phyloP scores from a whole-genome alignment of 2,888 invertebrate species.

The Globia sparganii region DNA sequence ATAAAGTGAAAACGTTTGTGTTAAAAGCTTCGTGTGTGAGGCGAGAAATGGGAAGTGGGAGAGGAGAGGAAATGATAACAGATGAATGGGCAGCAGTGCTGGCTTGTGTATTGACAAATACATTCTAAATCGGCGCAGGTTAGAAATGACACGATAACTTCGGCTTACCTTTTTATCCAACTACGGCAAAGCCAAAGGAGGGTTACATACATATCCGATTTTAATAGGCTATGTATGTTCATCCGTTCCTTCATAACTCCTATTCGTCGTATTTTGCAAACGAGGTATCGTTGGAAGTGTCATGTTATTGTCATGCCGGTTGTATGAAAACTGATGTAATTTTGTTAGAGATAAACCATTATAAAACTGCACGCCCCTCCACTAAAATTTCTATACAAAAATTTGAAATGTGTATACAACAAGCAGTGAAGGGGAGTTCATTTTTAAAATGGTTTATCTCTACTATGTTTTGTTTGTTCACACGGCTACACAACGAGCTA shows the following conservation, averaged over 20 bases:
- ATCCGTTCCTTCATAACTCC: not conserved
- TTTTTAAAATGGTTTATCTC: no score
- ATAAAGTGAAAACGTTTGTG: conserved; percentile 45
- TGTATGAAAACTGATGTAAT: not conserved
- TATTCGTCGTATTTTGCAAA: not conserved
- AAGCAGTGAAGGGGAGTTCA: no score
- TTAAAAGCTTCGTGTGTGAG: conserved; percentile 33
- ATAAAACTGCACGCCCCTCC: no score
- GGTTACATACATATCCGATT: not conserved
- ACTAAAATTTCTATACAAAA: no score
- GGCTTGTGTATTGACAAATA: conserved; percentile 9
- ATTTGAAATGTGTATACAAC: no score
- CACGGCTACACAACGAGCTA: no score
- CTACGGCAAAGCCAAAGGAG: not conserved
- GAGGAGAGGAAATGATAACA: conserved; percentile 29
- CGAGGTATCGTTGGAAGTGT: not conserved
- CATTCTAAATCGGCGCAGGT: not conserved
- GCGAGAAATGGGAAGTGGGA: not conserved
- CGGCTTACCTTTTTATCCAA: not conserved
- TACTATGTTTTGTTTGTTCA: not conserved
- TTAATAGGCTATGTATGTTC: not conserved
- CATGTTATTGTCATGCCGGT: not conserved
- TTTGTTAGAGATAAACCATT: no score
- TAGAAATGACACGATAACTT: not conserved
- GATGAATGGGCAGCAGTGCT: conserved; percentile 5